Evolutionary conservation across 1,140 invertebrate species (phyloP).

Genomic region (Asbolus verrucosus): DNA sequence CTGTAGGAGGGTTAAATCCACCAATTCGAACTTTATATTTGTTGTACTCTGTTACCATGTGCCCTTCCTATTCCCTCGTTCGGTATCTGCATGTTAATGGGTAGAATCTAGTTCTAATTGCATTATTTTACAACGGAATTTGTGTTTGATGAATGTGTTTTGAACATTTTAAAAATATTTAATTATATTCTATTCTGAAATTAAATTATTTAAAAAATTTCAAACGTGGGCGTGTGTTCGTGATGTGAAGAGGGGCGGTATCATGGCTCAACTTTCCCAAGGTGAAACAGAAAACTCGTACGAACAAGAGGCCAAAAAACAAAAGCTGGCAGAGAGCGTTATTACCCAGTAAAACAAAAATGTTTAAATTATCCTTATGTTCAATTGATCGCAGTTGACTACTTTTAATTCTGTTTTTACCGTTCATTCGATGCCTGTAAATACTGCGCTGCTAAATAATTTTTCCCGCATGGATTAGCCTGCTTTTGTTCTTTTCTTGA

Average conservation of each 20-base stretch:
- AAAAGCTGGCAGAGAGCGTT: too few species aligned
- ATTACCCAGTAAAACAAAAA: too few species aligned
- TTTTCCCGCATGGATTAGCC: too few species aligned
- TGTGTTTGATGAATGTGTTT: conserved; percentile 1
- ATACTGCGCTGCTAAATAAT: too few species aligned
- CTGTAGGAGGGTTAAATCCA: conserved; percentile 11
- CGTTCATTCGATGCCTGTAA: too few species aligned
- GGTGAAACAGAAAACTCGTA: background rate
- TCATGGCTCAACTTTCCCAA: background rate
- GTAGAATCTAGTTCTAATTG: conserved; percentile 1
- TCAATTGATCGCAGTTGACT: too few species aligned
- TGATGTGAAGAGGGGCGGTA: background rate
- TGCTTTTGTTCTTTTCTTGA: too few species aligned
- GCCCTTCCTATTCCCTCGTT: background rate
- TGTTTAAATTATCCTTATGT: too few species aligned
- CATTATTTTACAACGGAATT: background rate
- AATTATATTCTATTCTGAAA: conserved; percentile 12
- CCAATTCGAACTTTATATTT: conserved; percentile 27
- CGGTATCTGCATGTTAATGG: conserved; percentile 17
- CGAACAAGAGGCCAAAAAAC: background rate
- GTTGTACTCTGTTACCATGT: conserved; percentile 9
- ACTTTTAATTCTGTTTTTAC: too few species aligned
- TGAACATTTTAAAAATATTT: conserved; percentile 25
- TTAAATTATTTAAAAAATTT: conserved; percentile 30
- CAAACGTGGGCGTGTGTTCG: background rate